Evolutionary conservation across 2,797 vertebrate species (phyloP), one percentile per base, ranked within the genome.

Genomic region (Coregonus suidteri): DNA sequence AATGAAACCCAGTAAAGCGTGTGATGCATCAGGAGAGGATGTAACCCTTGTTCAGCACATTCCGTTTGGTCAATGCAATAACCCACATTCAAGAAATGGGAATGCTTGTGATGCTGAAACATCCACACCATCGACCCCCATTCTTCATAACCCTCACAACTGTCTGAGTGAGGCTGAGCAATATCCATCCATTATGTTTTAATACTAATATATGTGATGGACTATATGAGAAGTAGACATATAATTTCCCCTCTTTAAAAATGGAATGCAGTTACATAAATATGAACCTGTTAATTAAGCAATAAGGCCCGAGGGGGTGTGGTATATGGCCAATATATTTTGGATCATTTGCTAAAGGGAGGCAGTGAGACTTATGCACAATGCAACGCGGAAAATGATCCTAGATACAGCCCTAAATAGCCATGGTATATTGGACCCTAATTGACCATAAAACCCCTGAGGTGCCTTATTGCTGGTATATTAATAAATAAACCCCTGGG

Each of bases 21-120:
- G 14, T 67, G n/a, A 68, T 51, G 20, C 18, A 67, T 59, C 70
- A 72, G 64, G 15, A 64, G 65, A n/a, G 47, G 71, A 76, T 59
- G 14, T 70, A 52, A 73, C 53, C 37, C 73, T 70, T 64, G 53
- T 35, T 89, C 85, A 89, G 84, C 85, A 86, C 79, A 87, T 89
- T 66, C 67, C n/a, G 15, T 16, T 35, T 54, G 68, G 71, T 77
- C 70, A 82, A 84, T 85, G 84, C 73, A n/a, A 69, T 74, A 59
- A 64, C n/a, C 72, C 34, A 77, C 77, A 67, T 3, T 51, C 77
- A 41, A 74, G 71, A 71, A 74, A 72, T 64, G 62, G 77, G 62
- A 77, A 79, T 11, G 54, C 6, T 71, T 25, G 71, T 13, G 2
- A 65, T 78, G 88, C 89, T 90, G 88, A 91, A 56, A 67, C 84